Evolutionary conservation across 2,797 vertebrate genomes (phyloP).

Genomic region (Sebastes goodei): DNA sequence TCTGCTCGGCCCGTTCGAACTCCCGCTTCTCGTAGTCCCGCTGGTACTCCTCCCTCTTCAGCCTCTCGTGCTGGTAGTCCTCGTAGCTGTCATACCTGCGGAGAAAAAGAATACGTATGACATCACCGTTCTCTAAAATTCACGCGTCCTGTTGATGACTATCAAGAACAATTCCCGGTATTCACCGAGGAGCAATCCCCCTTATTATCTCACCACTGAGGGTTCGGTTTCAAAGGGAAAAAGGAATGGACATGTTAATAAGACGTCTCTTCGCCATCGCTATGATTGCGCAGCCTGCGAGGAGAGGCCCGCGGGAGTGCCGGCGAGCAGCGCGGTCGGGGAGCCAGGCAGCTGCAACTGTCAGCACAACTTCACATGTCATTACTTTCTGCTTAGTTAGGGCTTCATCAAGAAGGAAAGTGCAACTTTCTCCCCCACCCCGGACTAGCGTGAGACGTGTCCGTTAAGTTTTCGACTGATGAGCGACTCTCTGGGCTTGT

Average conservation of each 20-base stretch:
- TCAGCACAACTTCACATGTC: slow-evolving; percentile 87
- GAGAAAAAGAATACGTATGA: slow-evolving; percentile 9
- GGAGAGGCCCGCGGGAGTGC: slow-evolving; percentile 71
- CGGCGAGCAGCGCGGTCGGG: slow-evolving; percentile 61
- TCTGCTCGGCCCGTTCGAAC: slow-evolving; percentile 93
- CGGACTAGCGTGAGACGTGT: slow-evolving; percentile 56
- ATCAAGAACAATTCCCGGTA: slow-evolving; percentile 29
- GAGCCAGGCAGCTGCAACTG: slow-evolving; percentile 82
- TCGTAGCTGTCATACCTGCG: slow-evolving; percentile 97
- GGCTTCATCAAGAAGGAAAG: slow-evolving; percentile 81
- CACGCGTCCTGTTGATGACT: neutral
- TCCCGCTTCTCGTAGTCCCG: slow-evolving; percentile 94
- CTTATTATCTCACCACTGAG: neutral
- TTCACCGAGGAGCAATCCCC: slow-evolving; percentile 24
- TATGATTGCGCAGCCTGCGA: slow-evolving; percentile 71
- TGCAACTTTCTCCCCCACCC: slow-evolving; percentile 68
- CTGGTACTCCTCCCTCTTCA: slow-evolving; percentile 94
- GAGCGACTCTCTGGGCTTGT: slow-evolving; percentile 72
- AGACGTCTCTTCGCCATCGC: slow-evolving; percentile 63
- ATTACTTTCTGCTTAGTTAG: slow-evolving; percentile 87
- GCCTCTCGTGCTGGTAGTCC: slow-evolving; percentile 95
- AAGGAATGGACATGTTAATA: slow-evolving; percentile 77
- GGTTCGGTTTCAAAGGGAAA: slow-evolving; percentile 8
- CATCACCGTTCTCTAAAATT: slow-evolving; percentile 22
- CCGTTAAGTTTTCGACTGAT: slow-evolving; percentile 74